Evolutionary conservation across 2,888 invertebrate genomes (phyloP).

Genomic region (Julus scandinavius): DNA sequence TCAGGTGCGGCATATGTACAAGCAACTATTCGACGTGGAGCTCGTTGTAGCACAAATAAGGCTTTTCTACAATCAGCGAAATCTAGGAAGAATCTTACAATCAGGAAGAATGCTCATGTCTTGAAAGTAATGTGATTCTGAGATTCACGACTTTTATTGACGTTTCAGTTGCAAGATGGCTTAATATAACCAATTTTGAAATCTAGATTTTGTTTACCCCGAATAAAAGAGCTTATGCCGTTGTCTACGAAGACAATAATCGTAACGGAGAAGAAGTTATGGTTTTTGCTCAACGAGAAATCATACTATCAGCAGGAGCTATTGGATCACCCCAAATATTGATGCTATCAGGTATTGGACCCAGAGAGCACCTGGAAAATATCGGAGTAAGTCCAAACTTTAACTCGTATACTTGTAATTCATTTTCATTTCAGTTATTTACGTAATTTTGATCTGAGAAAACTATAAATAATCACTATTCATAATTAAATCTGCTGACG

Average conservation of each 20-base stretch:
- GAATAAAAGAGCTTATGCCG: constrained; percentile 15
- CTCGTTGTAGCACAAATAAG: constrained; percentile 63
- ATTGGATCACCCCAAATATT: constrained; percentile 9
- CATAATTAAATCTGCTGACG: not conserved
- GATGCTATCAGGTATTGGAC: constrained; percentile 45
- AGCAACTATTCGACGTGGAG: constrained; percentile 64
- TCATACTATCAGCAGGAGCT: constrained; percentile 46
- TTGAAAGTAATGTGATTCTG: constrained; percentile 49
- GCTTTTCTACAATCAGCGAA: constrained; percentile 55
- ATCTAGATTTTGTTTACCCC: not conserved
- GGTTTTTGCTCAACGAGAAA: not conserved
- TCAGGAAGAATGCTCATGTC: constrained; percentile 52
- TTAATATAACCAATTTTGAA: not conserved
- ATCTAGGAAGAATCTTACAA: constrained; percentile 54
- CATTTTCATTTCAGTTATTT: not conserved
- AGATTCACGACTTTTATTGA: not conserved
- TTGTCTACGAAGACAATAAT: not conserved
- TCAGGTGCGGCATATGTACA: not conserved
- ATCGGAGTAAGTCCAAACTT: constrained; percentile 63
- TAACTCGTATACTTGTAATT: not conserved
- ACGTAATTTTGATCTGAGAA: not conserved
- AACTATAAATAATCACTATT: not conserved
- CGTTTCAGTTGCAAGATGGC: too few species aligned
- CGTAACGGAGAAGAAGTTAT: not conserved
- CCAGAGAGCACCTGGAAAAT: not conserved